Base-by-base conservation (phyloP, 2,888 invertebrate species). In the Acronicta psi region DNA sequence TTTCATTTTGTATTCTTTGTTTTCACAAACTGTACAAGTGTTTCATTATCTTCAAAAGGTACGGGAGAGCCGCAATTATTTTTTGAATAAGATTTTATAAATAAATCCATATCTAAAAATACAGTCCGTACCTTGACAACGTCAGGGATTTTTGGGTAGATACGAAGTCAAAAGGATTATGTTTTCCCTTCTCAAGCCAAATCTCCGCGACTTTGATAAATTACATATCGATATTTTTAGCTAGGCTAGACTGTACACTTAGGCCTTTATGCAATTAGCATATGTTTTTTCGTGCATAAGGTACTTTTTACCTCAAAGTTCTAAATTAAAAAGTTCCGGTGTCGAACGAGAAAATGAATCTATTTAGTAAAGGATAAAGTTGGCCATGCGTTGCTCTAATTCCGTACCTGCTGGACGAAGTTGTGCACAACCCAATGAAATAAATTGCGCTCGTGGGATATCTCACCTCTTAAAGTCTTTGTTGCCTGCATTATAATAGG, bases 311-410 rank as follows among this genome's bases (percentile, higher is more conserved):
- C 25, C 50, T 42, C 62, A 61, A 77, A 76, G 62, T 77, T 79
- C 62, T 52, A 69, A 78, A 80, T 83, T 77, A 80, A 83, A 83
- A 85, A 82, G 82, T 84, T 82, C 29, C 45, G 54, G 55, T 73
- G 69, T 73, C 56, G 54, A 63, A 55, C 62, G 59, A 62, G 60
- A 66, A 79, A 80, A 82, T 77, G 66, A 81, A 78, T 82, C 68
- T 79, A 77, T 81, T 83, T 82, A 77, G 73, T 65, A 53, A 49
- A 74, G 69, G 75, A 69, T 73, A 66, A 84, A 84, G 81, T 83
- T 84, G 62, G 64, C 31, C 69, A 56, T 61, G 65, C 60, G 29
- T 44, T 43, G 57, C 55, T 51, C 58, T 56, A 52, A 47, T 44
- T 57, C 46, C 49, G 47, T 38, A 45, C n/a, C n/a, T n/a, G n/a